These are phyloP conservation scores for Hemichromis elongatus DNA, from an alignment of 2,113 vertebrate genomes.

Conservation along the genomic window DNA sequence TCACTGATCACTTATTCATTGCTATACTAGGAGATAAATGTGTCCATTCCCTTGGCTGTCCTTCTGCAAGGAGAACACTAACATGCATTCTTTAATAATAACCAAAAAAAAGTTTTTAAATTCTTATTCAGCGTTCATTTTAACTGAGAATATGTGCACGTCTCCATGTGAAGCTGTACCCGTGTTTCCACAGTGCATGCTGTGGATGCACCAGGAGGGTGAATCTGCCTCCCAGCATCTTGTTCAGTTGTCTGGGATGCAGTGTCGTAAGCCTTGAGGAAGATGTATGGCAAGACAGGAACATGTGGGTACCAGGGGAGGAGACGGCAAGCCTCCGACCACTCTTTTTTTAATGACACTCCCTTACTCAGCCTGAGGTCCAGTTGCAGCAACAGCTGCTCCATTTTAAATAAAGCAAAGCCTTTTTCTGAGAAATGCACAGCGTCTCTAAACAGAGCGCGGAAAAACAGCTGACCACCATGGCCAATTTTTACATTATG, in stretches of 20 bases:
- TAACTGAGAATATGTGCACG: background rate
- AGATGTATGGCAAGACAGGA: conserved; percentile 68
- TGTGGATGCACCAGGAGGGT: conserved; percentile 38
- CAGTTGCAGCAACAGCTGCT: conserved; percentile 63
- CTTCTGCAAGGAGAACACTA: background rate
- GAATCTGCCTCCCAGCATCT: conserved; percentile 48
- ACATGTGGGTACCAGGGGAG: conserved; percentile 57
- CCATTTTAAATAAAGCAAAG: conserved; percentile 68
- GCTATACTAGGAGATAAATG: background rate
- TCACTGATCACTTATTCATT: background rate
- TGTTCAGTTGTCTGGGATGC: conserved; percentile 59
- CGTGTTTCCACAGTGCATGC: background rate
- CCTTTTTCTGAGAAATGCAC: conserved; percentile 19
- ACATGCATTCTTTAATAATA: background rate
- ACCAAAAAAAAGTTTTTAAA: background rate
- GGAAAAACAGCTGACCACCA: conserved; percentile 46
- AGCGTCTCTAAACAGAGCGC: conserved; percentile 30
- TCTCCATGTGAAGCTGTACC: background rate
- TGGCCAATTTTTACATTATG: background rate
- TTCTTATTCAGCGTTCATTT: background rate
- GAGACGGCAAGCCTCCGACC: conserved; percentile 51
- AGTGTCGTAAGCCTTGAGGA: conserved; percentile 50
- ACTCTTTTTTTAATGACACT: conserved; percentile 56
- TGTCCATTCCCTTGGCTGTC: background rate
- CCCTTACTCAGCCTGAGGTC: conserved; percentile 60